Evolutionary conservation across 2,888 invertebrate genomes (phyloP).

Genomic region (Eustalomyia histrio): DNA sequence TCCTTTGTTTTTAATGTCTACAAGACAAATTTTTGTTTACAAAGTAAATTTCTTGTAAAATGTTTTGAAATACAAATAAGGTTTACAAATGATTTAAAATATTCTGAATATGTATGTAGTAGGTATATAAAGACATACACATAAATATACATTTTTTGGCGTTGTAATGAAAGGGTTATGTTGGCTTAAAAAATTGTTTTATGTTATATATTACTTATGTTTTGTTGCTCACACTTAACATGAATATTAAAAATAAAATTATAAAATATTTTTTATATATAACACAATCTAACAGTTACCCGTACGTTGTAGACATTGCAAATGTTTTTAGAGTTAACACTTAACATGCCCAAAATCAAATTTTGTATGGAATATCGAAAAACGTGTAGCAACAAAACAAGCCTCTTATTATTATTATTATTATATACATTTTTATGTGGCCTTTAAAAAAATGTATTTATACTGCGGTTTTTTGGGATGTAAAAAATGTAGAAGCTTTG

Average conservation of each 20-base stretch:
- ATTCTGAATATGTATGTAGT: not conserved
- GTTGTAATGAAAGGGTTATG: conserved; percentile 8
- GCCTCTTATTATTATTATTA: no score
- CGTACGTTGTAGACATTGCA: no score
- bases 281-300: no score
- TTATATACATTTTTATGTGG: conserved; percentile 46
- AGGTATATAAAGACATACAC: not conserved
- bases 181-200: not conserved
- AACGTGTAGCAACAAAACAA: no score
- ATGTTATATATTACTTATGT: not conserved
- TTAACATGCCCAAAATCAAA: no score
- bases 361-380: no score
- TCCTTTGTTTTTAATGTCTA: conserved; percentile 50
- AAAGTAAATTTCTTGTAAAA: conserved; percentile 59
- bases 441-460: conserved; percentile 40
- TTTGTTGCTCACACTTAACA: no score
- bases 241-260: no score
- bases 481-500: conserved; percentile 11
- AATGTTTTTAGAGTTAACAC: no score
- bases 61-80: conserved; percentile 28
- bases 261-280: no score
- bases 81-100: conserved; percentile 37
- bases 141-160: conserved; percentile 21
- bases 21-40: conserved; percentile 59
- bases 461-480: conserved; percentile 54